These are phyloP conservation scores for Zoanthus gigantus DNA, from an alignment of 92 coral and sea anemone species.

Conservation along the genomic window DNA sequence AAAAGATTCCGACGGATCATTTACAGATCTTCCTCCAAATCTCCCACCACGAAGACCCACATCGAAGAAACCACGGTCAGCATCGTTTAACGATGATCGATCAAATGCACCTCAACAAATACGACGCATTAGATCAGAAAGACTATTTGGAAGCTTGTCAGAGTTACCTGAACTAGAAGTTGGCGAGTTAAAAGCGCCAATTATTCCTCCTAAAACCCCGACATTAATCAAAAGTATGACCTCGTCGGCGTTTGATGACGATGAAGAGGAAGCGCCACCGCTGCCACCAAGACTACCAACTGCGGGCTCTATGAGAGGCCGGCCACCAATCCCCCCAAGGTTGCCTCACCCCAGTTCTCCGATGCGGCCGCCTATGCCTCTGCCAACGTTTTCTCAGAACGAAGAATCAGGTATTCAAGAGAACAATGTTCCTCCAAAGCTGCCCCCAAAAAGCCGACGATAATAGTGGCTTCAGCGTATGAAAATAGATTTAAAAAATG, in stretches of 20 bases:
- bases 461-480: background rate
- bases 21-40: conserved; percentile 68
- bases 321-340: conserved; percentile 89
- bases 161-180: conserved; percentile 40
- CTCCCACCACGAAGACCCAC: conserved; percentile 80
- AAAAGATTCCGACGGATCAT: conserved; percentile 59
- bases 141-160: conserved; percentile 40
- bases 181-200: conserved; percentile 26
- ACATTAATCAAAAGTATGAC: conserved; percentile 27
- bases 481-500: background rate
- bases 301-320: conserved; percentile 48
- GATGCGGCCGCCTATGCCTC: conserved; percentile 46
- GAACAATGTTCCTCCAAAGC: conserved; percentile 40
- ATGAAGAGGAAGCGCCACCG: conserved; percentile 69
- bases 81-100: conserved; percentile 67
- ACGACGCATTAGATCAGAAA: conserved; percentile 62
- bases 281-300: conserved; percentile 79
- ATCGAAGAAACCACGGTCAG: conserved; percentile 70
- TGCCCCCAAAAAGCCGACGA: conserved; percentile 36
- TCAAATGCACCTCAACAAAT: conserved; percentile 43
- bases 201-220: conserved; percentile 50
- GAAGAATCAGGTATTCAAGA: conserved; percentile 4
- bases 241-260: conserved; percentile 56
- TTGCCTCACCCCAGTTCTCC: conserved; percentile 41
- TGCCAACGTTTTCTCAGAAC: background rate